Percentiles rank a stretch among this genome's conserved stretches.
Conservation (phyloP, 2,113 vertebrate species). For the Micromys minutus region DNA sequence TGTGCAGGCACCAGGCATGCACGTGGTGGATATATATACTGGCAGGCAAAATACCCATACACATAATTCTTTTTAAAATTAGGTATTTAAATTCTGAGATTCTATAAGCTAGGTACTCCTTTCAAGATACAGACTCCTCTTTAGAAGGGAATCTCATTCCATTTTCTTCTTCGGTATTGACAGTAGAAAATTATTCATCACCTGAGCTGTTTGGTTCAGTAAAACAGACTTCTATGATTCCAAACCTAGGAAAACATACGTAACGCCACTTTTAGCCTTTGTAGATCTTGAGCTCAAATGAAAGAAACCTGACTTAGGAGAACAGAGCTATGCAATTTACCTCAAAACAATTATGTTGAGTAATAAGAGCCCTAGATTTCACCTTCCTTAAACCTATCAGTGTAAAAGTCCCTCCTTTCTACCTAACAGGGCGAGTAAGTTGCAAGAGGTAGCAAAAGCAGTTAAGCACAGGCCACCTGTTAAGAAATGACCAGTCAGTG, state of each 20-base stretch:
- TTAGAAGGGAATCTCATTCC: not conserved
- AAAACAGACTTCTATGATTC: not conserved
- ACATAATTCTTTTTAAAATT: not conserved
- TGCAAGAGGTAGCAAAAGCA: not conserved
- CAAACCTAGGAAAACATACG: not conserved
- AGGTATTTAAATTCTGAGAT: not conserved
- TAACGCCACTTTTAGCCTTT: conserved; percentile 1
- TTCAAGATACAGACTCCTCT: not conserved
- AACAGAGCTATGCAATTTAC: not conserved
- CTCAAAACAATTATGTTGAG: conserved; percentile 22
- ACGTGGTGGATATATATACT: not conserved
- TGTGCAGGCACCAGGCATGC: not conserved
- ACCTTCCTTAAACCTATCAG: not conserved
- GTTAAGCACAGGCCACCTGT: not conserved
- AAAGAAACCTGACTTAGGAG: conserved; percentile 8
- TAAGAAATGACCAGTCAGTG: not conserved
- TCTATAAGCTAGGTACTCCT: not conserved
- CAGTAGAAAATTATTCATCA: not conserved
- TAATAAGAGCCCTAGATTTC: not conserved
- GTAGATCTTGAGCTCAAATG: not conserved
- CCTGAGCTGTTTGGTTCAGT: not conserved
- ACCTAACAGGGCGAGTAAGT: not conserved
- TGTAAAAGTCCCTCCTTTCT: not conserved
- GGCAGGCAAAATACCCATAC: not conserved
- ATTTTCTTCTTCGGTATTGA: not conserved